A percentile compares a stretch with the other conserved stretches of the same genome.
These are phyloP conservation scores for Endotricha flammealis DNA, from an alignment of 2,888 invertebrate species.

Conservation along the genomic window DNA sequence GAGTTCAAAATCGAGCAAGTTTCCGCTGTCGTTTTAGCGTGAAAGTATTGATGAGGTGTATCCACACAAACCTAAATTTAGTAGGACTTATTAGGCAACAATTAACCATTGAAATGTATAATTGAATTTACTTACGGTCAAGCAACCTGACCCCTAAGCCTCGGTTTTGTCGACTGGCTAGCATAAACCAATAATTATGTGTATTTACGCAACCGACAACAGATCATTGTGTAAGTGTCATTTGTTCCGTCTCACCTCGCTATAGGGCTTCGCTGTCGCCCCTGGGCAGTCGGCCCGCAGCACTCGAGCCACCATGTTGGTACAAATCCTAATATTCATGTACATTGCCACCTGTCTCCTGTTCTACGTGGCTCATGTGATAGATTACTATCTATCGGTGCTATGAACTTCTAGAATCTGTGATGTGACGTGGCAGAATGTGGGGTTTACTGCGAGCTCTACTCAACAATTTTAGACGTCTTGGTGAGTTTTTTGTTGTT, in stretches of 20 bases:
- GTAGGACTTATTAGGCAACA: too few species aligned
- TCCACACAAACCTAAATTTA: too few species aligned
- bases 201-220: constrained; percentile 7
- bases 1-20: too few species aligned
- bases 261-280: constrained; percentile 30
- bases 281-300: constrained; percentile 27
- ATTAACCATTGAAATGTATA: not conserved
- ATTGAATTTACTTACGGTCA: constrained; percentile 3
- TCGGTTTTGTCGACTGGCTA: not conserved
- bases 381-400: constrained; percentile 64
- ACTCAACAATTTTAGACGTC: not conserved
- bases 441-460: constrained; percentile 9
- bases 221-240: constrained; percentile 23
- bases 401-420: constrained; percentile 20
- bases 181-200: constrained; percentile 8
- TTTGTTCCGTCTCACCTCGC: constrained; percentile 36
- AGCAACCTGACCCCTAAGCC: constrained; percentile 3
- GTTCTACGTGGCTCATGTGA: constrained; percentile 69
- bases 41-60: too few species aligned
- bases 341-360: constrained; percentile 69
- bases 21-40: too few species aligned
- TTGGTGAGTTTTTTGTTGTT: not conserved
- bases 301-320: constrained; percentile 53
- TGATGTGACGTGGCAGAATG: constrained; percentile 10
- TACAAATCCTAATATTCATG: constrained; percentile 72